Evolutionary conservation across 1,140 invertebrate species (phyloP).

Genomic region (Metaphire vulgaris): DNA sequence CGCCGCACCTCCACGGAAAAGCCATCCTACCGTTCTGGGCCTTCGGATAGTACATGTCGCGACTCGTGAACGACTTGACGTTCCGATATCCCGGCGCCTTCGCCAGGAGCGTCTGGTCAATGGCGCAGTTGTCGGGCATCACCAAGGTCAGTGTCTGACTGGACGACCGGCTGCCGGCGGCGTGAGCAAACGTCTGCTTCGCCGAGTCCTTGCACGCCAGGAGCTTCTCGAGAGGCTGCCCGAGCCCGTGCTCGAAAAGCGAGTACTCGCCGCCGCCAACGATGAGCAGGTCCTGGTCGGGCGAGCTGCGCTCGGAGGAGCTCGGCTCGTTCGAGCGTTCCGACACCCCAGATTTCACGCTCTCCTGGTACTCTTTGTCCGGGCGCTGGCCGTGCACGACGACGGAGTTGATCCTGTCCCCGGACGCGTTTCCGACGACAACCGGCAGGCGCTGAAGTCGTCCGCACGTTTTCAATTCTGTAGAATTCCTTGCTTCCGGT

Average conservation of each 20-base stretch:
- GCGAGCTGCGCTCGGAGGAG: neutral
- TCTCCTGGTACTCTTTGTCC: neutral
- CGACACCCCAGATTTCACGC: neutral
- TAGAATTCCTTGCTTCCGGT: neutral
- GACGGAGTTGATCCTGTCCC: too few relatives aligned
- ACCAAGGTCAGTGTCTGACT: neutral
- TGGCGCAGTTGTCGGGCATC: neutral
- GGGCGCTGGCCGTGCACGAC: too few relatives aligned
- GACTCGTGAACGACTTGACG: neutral
- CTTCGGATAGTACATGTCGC: neutral
- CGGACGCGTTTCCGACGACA: too few relatives aligned
- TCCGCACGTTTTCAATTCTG: neutral
- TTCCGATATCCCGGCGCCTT: neutral
- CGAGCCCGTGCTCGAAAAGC: neutral
- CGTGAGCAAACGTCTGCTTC: neutral
- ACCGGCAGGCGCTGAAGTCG: too few relatives aligned
- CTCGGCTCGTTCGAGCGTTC: neutral
- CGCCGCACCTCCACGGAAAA: too few relatives aligned
- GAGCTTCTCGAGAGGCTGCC: neutral
- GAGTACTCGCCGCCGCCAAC: neutral
- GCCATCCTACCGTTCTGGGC: too few relatives aligned
- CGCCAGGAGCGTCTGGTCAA: neutral
- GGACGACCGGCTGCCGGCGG: neutral
- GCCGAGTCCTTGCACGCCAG: neutral
- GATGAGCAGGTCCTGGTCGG: neutral